A percentile compares a stretch with the other conserved stretches of the same genome.
Evolutionary conservation across 2,113 vertebrate genomes (phyloP).

Genomic region (Leptobrachium leishanense): DNA sequence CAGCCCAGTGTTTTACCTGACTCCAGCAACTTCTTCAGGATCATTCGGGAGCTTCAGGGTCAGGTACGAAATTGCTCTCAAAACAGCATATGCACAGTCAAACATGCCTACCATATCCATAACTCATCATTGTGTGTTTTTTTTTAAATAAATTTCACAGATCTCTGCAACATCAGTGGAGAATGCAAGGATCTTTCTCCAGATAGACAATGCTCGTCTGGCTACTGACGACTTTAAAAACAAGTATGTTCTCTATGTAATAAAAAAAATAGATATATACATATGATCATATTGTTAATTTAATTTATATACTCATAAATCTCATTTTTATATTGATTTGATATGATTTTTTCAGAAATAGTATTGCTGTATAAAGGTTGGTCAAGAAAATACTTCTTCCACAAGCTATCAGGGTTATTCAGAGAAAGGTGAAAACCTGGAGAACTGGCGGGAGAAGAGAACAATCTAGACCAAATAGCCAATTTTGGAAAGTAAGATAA

Average conservation of each 20-base stretch:
- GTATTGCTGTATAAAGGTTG: too few relatives aligned
- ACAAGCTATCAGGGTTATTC: too few relatives aligned
- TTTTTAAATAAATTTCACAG: constrained; percentile 50
- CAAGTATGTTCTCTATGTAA: constrained; percentile 62
- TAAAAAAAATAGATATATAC: too few relatives aligned
- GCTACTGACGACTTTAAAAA: constrained; percentile 78
- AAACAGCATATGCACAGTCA: neutral
- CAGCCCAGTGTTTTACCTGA: constrained; percentile 11
- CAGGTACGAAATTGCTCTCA: constrained; percentile 47
- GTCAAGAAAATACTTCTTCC: too few relatives aligned
- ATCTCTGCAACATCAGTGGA: constrained; percentile 66
- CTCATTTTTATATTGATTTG: too few relatives aligned
- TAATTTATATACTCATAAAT: too few relatives aligned
- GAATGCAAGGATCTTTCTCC: constrained; percentile 65
- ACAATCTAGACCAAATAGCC: too few relatives aligned
- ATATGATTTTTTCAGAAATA: too few relatives aligned
- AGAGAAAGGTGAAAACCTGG: too few relatives aligned
- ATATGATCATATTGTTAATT: too few relatives aligned
- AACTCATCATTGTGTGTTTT: neutral
- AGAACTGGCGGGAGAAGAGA: too few relatives aligned
- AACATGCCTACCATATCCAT: neutral
- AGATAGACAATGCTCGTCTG: constrained; percentile 76
- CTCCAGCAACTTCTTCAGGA: constrained; percentile 5
- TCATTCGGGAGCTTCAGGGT: constrained; percentile 45
- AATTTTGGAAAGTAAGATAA: too few relatives aligned